phyloP scores from a whole-genome alignment of 2,797 vertebrate genomes.

The Thunnus albacares region DNA sequence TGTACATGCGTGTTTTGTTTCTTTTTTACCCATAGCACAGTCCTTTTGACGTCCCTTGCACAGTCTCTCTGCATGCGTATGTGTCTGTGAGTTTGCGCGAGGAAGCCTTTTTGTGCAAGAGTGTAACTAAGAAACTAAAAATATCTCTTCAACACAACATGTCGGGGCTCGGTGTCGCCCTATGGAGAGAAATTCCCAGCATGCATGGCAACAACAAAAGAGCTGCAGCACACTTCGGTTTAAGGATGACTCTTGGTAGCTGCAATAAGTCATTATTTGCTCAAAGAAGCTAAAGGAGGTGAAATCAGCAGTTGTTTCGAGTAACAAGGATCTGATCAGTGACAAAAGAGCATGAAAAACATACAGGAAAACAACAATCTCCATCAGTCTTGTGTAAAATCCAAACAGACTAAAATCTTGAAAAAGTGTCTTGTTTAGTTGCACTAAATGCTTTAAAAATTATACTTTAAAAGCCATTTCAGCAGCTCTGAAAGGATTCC shows the following conservation, averaged over 20 bases:
- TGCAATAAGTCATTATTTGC: conserved; percentile 54
- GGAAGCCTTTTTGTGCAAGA: conserved; percentile 39
- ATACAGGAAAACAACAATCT: conserved; percentile 18
- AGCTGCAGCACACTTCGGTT: conserved; percentile 51
- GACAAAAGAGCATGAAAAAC: conserved; percentile 17
- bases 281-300: conserved; percentile 52
- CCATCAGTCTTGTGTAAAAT: not conserved
- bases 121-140: conserved; percentile 69
- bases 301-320: conserved; percentile 48
- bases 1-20: not conserved
- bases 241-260: conserved; percentile 45
- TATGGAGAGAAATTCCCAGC: conserved; percentile 71
- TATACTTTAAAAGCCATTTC: not conserved
- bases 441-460: not conserved
- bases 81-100: conserved; percentile 21
- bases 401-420: conserved; percentile 2
- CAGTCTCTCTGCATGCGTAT: conserved; percentile 23
- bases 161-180: conserved; percentile 58
- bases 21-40: conserved; percentile 7
- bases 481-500: not conserved
- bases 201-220: conserved; percentile 72
- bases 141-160: conserved; percentile 66
- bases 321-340: conserved; percentile 24
- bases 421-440: not conserved
- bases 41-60: conserved; percentile 32